These are phyloP conservation scores for Trachymyrmex cornetzi DNA, from an alignment of 1,140 invertebrate genomes.

Conservation along the genomic window DNA sequence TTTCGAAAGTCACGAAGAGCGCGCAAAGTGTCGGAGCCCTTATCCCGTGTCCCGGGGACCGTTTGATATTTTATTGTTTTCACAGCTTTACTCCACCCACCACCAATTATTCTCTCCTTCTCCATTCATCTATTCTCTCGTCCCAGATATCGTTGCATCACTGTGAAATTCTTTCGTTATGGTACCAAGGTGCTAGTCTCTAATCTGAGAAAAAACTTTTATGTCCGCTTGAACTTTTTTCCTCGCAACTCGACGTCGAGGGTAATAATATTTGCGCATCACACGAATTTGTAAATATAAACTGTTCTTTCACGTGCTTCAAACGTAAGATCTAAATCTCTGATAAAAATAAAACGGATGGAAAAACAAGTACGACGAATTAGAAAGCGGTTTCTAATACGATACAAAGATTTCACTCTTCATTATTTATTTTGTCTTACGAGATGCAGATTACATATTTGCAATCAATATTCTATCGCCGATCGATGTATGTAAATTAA, in stretches of 20 bases:
- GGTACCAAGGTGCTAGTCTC: slow-evolving; percentile 24
- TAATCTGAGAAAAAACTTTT: slow-evolving; percentile 29
- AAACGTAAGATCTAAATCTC: background rate
- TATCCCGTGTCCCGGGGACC: slow-evolving; percentile 46
- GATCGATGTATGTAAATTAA: slow-evolving; percentile 13
- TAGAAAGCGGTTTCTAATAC: background rate
- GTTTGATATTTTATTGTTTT: slow-evolving; percentile 78
- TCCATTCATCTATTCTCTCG: slow-evolving; percentile 59
- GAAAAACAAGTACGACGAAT: background rate
- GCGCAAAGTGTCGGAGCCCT: slow-evolving; percentile 8
- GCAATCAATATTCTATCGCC: background rate
- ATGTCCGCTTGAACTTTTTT: slow-evolving; percentile 20
- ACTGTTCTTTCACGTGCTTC: background rate
- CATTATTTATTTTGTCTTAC: background rate
- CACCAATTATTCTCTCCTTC: slow-evolving; percentile 44
- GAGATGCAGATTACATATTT: background rate
- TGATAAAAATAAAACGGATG: background rate
- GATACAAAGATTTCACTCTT: background rate
- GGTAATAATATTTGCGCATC: slow-evolving; percentile 29
- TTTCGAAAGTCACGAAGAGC: slow-evolving; percentile 78
- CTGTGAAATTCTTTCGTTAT: slow-evolving; percentile 66
- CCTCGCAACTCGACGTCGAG: background rate
- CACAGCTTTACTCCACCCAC: slow-evolving; percentile 47
- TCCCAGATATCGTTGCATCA: slow-evolving; percentile 67
- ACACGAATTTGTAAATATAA: background rate